Evolutionary conservation across 2,113 vertebrate species (phyloP).

Genomic region (Hucho hucho): DNA sequence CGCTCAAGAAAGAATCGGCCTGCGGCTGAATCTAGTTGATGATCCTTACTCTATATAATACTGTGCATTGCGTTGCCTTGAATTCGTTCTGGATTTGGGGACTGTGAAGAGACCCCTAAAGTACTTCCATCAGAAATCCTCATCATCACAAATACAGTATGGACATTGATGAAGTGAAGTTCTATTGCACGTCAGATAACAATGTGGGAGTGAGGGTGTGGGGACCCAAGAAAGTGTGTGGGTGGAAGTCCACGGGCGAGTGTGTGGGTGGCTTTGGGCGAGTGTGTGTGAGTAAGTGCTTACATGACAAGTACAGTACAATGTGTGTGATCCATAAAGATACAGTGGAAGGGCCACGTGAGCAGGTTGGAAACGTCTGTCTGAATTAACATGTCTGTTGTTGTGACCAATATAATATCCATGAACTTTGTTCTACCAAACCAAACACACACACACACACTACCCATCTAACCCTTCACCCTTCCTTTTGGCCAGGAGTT

Average conservation of each 20-base stretch:
- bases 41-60: too few species aligned
- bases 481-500: not conserved
- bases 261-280: conserved; percentile 46
- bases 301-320: conserved; percentile 18
- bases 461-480: not conserved
- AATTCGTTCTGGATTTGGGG: too few species aligned
- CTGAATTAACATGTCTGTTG: conserved; percentile 1
- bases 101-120: too few species aligned
- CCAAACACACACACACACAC: conserved; percentile 46
- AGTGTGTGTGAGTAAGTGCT: conserved; percentile 34
- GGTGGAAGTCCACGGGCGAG: conserved; percentile 27
- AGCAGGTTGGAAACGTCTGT: too few species aligned
- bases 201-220: conserved; percentile 30
- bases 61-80: too few species aligned
- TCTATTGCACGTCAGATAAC: conserved; percentile 29
- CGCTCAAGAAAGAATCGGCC: too few species aligned
- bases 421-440: conserved; percentile 31
- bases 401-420: conserved; percentile 36
- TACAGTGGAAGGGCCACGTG: too few species aligned
- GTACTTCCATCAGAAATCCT: too few species aligned
- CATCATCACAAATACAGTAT: too few species aligned
- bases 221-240: conserved; percentile 30
- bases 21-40: too few species aligned
- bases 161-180: not conserved
- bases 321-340: too few species aligned